phyloP scores from a whole-genome alignment of 2,113 vertebrate species.

The Aplodontia rufa region DNA sequence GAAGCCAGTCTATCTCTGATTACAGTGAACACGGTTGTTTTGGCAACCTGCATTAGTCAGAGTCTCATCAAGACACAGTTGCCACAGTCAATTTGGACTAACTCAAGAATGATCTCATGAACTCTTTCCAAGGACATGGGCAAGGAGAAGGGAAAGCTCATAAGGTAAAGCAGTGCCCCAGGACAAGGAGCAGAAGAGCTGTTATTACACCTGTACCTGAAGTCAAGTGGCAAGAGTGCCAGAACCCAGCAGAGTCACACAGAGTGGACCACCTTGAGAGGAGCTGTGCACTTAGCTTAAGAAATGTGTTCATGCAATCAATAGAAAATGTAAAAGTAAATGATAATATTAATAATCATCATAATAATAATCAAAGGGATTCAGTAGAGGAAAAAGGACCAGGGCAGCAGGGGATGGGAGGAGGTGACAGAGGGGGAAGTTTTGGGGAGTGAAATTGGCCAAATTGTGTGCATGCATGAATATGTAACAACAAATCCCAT shows the following conservation, averaged over 20 bases:
- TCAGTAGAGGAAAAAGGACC: no score
- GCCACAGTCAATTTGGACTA: neutral
- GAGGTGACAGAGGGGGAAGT: no score
- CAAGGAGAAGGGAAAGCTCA: neutral
- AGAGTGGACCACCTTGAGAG: neutral
- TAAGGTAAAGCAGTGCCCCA: accelerated
- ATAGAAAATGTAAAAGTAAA: no score
- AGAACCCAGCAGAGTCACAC: neutral
- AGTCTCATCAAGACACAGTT: neutral
- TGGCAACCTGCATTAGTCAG: neutral
- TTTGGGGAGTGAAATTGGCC: no score
- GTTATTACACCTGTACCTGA: neutral
- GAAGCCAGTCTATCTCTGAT: neutral
- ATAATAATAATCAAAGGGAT: no score
- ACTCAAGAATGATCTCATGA: neutral
- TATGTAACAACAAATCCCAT: no score
- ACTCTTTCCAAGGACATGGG: neutral
- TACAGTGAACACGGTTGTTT: neutral
- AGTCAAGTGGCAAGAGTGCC: neutral
- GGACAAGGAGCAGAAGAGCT: accelerated
- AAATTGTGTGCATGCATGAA: no score
- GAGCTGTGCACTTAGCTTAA: neutral
- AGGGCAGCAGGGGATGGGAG: no score
- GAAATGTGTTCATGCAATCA: neutral
- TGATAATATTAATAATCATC: no score